Evolutionary conservation across 1,140 invertebrate species (phyloP).

Genomic region (Drosophila ambigua): DNA sequence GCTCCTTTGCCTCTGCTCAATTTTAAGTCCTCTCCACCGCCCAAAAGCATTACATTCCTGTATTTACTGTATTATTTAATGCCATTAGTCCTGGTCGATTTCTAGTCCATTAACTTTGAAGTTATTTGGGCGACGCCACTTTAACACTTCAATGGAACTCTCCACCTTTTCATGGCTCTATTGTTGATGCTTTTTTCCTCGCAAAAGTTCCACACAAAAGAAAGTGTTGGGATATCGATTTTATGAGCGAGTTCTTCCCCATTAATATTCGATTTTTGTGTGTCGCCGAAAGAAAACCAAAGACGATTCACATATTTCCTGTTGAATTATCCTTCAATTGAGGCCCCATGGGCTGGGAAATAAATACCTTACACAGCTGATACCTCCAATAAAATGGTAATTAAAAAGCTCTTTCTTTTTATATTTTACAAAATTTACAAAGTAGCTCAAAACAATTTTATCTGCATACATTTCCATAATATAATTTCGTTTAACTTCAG

Average conservation of each 20-base stretch:
- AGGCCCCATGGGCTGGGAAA: too few relatives aligned
- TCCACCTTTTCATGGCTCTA: conserved; percentile 31
- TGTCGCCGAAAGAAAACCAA: too few relatives aligned
- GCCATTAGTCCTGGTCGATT: conserved; percentile 68
- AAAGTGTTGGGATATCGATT: conserved; percentile 27
- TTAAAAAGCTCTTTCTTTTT: neutral
- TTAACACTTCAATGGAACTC: conserved; percentile 66
- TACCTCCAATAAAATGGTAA: too few relatives aligned
- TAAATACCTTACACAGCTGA: too few relatives aligned
- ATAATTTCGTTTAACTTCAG: neutral
- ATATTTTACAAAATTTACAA: neutral
- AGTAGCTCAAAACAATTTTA: neutral
- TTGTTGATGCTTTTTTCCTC: conserved; percentile 33
- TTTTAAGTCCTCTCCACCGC: conserved; percentile 6
- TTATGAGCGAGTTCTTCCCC: conserved; percentile 5
- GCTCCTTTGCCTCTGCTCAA: neutral
- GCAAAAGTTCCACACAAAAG: conserved; percentile 1
- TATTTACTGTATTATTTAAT: conserved; percentile 66
- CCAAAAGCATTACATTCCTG: conserved; percentile 30
- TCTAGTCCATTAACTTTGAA: conserved; percentile 81
- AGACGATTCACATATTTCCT: too few relatives aligned
- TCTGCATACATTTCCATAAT: conserved; percentile 1
- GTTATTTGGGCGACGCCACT: conserved; percentile 66
- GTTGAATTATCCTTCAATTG: too few relatives aligned
- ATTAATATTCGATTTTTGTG: conserved; percentile 2